These are phyloP conservation scores for Crocallis elinguaria DNA, from an alignment of 2,888 invertebrate genomes.

Conservation along the genomic window DNA sequence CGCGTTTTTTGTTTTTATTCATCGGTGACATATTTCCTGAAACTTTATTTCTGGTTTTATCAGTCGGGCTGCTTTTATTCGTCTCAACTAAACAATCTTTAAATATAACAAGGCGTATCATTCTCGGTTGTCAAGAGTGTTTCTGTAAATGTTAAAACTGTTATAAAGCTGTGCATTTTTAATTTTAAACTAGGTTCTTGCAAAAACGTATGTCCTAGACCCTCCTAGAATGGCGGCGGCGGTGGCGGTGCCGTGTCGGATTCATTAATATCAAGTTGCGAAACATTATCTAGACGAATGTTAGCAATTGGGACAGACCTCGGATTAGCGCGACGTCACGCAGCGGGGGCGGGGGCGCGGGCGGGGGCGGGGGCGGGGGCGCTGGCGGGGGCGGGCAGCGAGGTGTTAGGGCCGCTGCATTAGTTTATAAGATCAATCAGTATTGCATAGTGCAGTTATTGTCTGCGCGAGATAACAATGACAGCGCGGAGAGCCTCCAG, in stretches of 20 bases:
- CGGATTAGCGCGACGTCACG: constrained; percentile 6
- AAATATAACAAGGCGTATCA: too few species aligned
- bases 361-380: neutral
- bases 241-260: constrained; percentile 11
- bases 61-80: neutral
- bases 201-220: constrained; percentile 31
- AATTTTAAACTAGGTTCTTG: constrained; percentile 3
- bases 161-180: too few species aligned
- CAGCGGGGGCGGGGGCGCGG: neutral
- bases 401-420: neutral
- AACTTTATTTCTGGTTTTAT: too few species aligned
- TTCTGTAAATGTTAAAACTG: too few species aligned
- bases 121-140: too few species aligned
- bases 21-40: neutral
- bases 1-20: neutral
- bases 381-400: neutral
- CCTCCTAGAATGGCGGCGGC: constrained; percentile 22
- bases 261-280: constrained; percentile 16
- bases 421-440: neutral
- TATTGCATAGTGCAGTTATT: neutral
- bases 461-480: neutral
- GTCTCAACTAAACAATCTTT: too few species aligned
- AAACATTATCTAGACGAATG: constrained; percentile 14
- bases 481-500: neutral
- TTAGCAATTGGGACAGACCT: constrained; percentile 3